phyloP scores from a whole-genome alignment of 2,113 vertebrate genomes.

The Oreochromis niloticus region DNA sequence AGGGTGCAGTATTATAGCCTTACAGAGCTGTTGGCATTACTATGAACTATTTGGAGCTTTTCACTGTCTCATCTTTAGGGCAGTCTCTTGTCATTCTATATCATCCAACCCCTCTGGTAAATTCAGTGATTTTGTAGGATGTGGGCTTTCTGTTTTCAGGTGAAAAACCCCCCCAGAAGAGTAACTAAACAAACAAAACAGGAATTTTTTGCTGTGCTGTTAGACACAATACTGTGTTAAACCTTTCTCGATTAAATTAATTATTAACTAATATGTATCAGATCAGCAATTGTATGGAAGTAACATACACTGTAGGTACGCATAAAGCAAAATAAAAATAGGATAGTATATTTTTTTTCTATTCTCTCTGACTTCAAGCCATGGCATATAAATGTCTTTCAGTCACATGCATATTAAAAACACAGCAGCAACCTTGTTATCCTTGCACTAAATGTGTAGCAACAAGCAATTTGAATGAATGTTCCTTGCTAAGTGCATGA shows the following conservation, averaged over 20 bases:
- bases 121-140: not conserved
- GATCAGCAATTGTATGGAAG: constrained; percentile 14
- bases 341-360: not conserved
- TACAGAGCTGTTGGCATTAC: not conserved
- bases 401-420: constrained; percentile 18
- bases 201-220: not conserved
- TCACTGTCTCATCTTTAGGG: not conserved
- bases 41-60: not conserved
- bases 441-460: not conserved
- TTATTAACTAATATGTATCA: constrained; percentile 19
- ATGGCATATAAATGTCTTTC: not conserved
- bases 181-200: not conserved
- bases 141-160: not conserved
- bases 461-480: constrained; percentile 21
- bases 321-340: not conserved
- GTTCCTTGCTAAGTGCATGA: constrained; percentile 14
- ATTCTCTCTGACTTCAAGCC: not conserved
- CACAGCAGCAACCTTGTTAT: constrained; percentile 2
- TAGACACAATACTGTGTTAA: not conserved
- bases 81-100: not conserved
- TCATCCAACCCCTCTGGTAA: not conserved
- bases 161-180: accelerated
- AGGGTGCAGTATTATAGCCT: not conserved
- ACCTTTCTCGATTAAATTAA: not conserved
- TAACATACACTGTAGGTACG: not conserved